Percentiles rank a stretch among this genome's conserved stretches.
Conservation (phyloP, 2,888 invertebrate genomes). For the Acronicta aceris region DNA sequence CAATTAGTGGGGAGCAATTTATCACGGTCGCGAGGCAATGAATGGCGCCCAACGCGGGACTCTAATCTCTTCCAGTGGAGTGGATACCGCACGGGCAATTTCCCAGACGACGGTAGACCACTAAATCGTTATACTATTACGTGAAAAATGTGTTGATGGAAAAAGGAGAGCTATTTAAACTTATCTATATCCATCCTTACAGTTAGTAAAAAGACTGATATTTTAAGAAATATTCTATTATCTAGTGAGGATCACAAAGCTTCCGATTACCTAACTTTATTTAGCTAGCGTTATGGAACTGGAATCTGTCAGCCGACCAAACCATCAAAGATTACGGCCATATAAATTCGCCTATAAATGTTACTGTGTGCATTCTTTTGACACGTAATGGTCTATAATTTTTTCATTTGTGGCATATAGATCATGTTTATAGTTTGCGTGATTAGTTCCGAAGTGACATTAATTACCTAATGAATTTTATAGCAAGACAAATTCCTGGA, state of each 20-base stretch:
- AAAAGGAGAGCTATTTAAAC: conserved; percentile 7
- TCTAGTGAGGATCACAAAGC: neutral
- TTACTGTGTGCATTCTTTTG: conserved; percentile 6
- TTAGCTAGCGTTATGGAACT: too few species aligned
- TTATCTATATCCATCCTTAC: neutral
- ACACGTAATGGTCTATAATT: conserved; percentile 3
- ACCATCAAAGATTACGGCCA: neutral
- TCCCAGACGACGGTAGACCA: conserved; percentile 32
- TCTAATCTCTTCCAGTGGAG: conserved; percentile 64
- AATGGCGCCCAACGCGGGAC: conserved; percentile 45
- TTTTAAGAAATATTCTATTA: neutral
- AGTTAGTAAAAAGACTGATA: too few species aligned
- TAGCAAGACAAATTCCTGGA: neutral
- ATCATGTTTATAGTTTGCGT: conserved; percentile 12
- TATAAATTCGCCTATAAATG: conserved; percentile 8
- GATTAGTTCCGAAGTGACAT: conserved; percentile 4
- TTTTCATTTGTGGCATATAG: neutral
- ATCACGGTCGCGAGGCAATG: conserved; percentile 54
- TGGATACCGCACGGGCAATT: conserved; percentile 51
- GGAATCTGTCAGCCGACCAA: neutral
- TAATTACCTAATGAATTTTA: neutral
- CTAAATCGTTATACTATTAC: conserved; percentile 35
- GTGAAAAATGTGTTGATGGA: conserved; percentile 21
- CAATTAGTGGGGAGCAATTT: conserved; percentile 56
- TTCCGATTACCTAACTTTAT: too few species aligned